Evolutionary conservation across 2,888 invertebrate genomes (phyloP).

Genomic region (Spilosoma lubricipeda): DNA sequence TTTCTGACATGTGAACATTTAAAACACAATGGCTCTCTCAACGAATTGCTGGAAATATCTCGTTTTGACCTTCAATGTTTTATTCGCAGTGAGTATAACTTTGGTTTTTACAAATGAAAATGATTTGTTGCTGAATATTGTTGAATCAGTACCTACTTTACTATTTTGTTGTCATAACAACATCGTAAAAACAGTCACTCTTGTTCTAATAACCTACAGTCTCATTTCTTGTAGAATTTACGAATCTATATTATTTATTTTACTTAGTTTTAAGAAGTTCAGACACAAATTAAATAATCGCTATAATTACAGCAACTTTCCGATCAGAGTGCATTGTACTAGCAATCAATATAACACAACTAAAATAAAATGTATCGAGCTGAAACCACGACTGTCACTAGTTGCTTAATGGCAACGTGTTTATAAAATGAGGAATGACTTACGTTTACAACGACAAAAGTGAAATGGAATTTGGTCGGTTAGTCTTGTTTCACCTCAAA

Average conservation of each 20-base stretch:
- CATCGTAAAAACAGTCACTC: slow-evolving; percentile 44
- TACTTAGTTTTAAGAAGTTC: slow-evolving; percentile 16
- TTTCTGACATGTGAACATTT: slow-evolving; percentile 78
- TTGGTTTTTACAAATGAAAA: slow-evolving; percentile 48
- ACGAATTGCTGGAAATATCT: slow-evolving; percentile 84
- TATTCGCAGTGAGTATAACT: slow-evolving; percentile 79
- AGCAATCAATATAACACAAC: slow-evolving; percentile 42
- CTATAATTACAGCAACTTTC: slow-evolving; percentile 43
- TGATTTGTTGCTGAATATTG: slow-evolving; percentile 36
- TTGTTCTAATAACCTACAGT: slow-evolving; percentile 16
- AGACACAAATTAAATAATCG: slow-evolving; percentile 53
- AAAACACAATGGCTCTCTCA: slow-evolving; percentile 77
- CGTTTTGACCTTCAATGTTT: slow-evolving; percentile 79
- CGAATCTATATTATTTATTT: not conserved
- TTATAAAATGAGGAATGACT: not conserved
- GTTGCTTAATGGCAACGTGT: not conserved
- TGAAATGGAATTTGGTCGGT: slow-evolving; percentile 55
- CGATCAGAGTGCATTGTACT: slow-evolving; percentile 56
- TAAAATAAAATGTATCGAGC: slow-evolving; percentile 22
- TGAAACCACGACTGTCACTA: slow-evolving; percentile 30
- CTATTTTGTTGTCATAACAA: slow-evolving; percentile 79
- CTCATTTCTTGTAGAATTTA: not conserved
- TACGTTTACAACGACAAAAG: slow-evolving; percentile 14
- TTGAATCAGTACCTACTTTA: slow-evolving; percentile 51
- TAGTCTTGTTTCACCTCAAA: slow-evolving; percentile 45